These are phyloP conservation scores for Heteromurus nitidus DNA, from an alignment of 2,888 invertebrate species.

Conservation along the genomic window DNA sequence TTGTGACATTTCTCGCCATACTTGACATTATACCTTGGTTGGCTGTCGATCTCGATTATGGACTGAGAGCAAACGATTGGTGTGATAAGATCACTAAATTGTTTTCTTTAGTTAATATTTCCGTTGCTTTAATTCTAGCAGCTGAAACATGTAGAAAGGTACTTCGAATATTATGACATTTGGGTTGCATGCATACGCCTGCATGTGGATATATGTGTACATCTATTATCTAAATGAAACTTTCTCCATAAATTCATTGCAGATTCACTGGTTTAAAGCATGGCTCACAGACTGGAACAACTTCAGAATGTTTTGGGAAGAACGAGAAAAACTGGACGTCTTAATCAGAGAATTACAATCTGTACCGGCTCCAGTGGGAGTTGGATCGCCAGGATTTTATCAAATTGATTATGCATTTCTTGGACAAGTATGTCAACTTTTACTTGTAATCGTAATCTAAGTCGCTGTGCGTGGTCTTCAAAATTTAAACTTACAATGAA, in stretches of 20 bases:
- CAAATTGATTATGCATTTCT: neutral
- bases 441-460: neutral
- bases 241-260: neutral
- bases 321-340: neutral
- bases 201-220: neutral
- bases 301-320: neutral
- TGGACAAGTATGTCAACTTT: neutral
- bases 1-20: neutral
- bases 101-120: neutral
- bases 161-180: neutral
- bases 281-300: neutral
- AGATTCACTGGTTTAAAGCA: constrained; percentile 1
- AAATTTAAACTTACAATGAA: too few relatives aligned
- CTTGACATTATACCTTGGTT: neutral
- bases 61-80: neutral
- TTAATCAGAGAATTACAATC: neutral
- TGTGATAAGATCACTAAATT: neutral
- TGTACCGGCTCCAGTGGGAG: neutral
- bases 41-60: neutral
- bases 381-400: neutral
- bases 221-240: too few relatives aligned
- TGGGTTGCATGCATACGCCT: neutral
- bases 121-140: neutral
- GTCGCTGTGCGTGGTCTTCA: too few relatives aligned
- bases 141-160: constrained; percentile 1